These are phyloP conservation scores for Tinea pellionella DNA, from an alignment of 2,888 invertebrate species.

Conservation along the genomic window DNA sequence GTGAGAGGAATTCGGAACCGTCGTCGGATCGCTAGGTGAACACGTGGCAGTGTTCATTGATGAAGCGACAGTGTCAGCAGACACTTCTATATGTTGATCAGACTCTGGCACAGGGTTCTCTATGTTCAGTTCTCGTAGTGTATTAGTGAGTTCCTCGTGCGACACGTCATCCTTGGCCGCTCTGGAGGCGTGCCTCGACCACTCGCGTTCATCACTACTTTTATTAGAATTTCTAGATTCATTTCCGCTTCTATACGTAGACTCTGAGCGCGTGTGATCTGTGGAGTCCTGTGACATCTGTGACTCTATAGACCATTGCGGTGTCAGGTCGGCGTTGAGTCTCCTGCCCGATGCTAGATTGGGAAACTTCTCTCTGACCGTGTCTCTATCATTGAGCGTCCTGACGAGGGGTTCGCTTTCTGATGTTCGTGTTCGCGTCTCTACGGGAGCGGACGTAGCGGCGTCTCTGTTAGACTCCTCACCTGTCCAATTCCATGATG, in stretches of 20 bases:
- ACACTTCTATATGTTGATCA: constrained; percentile 11
- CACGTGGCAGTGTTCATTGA: no score
- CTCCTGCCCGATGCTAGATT: constrained; percentile 56
- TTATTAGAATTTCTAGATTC: constrained; percentile 64
- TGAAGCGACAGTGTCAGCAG: neutral
- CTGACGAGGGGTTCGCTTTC: constrained; percentile 30
- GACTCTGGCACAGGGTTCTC: constrained; percentile 30
- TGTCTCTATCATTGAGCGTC: constrained; percentile 48
- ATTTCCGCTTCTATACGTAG: constrained; percentile 70
- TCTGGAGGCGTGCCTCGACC: constrained; percentile 36
- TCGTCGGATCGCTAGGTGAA: no score
- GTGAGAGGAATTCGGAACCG: no score
- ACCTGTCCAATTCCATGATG: constrained; percentile 74
- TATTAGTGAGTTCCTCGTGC: constrained; percentile 36
- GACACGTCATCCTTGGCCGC: constrained; percentile 21
- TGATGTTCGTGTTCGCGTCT: constrained; percentile 26
- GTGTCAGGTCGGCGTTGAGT: constrained; percentile 55
- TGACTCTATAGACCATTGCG: constrained; percentile 76
- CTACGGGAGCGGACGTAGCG: constrained; percentile 14
- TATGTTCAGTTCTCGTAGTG: constrained; percentile 49
- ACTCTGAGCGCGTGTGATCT: constrained; percentile 72
- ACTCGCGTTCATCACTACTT: constrained; percentile 23
- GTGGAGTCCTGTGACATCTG: constrained; percentile 75
- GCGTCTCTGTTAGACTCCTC: no score
- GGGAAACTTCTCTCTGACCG: constrained; percentile 48